Conservation (phyloP, 2,888 invertebrate genomes). For the Caenorhabditis doughertyi region DNA sequence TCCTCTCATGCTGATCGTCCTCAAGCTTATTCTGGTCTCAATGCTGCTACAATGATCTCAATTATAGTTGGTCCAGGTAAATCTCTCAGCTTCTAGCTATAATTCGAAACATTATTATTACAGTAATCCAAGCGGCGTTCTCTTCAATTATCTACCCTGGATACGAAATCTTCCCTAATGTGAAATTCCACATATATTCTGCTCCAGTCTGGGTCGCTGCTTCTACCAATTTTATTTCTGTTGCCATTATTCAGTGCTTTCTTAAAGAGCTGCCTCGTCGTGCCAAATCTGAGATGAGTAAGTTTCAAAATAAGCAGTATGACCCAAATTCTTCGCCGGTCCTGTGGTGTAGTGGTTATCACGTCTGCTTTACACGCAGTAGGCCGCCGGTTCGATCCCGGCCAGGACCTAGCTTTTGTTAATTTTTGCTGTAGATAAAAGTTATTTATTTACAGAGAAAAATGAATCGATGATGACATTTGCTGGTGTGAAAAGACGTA, state of each 20-base stretch:
- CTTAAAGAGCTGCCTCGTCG: slow-evolving; percentile 62
- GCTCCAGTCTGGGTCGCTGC: slow-evolving; percentile 73
- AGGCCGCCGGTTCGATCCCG: slow-evolving; percentile 78
- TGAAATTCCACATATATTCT: slow-evolving; percentile 70
- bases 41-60: slow-evolving; percentile 65
- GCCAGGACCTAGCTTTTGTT: slow-evolving; percentile 67
- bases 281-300: slow-evolving; percentile 46
- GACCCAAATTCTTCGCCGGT: slow-evolving; percentile 1
- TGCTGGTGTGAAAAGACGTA: slow-evolving; percentile 35
- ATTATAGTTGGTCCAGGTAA: slow-evolving; percentile 71
- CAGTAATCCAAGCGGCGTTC: slow-evolving; percentile 70
- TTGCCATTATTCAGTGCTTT: slow-evolving; percentile 59
- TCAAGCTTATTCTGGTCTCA: slow-evolving; percentile 65
- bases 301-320: background rate
- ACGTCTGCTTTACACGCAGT: slow-evolving; percentile 80
- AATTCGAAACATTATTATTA: too few species aligned
- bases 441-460: slow-evolving; percentile 22
- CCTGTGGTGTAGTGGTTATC: slow-evolving; percentile 80
- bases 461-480: slow-evolving; percentile 49
- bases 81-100: too few species aligned
- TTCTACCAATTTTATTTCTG: slow-evolving; percentile 68
- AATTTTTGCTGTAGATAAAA: background rate
- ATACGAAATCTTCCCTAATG: slow-evolving; percentile 52
- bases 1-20: slow-evolving; percentile 61
- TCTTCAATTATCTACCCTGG: slow-evolving; percentile 67